Evolutionary conservation across 2,113 vertebrate species (phyloP).

Genomic region (Lampris megalopsis): DNA sequence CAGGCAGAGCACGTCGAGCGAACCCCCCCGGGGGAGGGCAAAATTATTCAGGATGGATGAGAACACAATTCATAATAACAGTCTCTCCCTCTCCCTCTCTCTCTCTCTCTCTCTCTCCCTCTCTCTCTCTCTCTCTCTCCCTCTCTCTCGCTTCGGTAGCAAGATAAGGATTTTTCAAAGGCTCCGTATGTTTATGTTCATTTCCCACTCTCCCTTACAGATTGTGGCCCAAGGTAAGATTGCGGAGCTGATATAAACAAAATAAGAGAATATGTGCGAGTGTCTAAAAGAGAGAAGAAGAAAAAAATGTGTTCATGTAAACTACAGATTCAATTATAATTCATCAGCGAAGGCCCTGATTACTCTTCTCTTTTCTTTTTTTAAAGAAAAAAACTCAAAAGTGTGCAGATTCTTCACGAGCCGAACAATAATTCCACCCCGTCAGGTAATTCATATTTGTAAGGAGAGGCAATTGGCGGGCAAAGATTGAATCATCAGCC

Average conservation of each 20-base stretch:
- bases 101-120: too few relatives aligned
- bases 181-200: conserved; percentile 19
- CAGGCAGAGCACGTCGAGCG: conserved; percentile 65
- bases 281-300: too few relatives aligned
- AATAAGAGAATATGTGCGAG: conserved; percentile 31
- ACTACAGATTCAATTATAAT: background rate
- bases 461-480: conserved; percentile 65
- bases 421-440: conserved; percentile 69
- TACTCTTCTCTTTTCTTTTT: too few relatives aligned
- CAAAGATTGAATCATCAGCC: conserved; percentile 79
- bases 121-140: too few relatives aligned
- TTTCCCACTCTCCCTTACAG: conserved; percentile 30
- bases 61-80: conserved; percentile 69
- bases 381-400: conserved; percentile 17
- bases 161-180: conserved; percentile 53
- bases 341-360: conserved; percentile 28
- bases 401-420: conserved; percentile 31
- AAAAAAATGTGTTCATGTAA: conserved; percentile 17
- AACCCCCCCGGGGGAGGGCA: conserved; percentile 59
- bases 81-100: conserved; percentile 27
- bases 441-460: conserved; percentile 70
- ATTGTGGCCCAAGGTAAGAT: conserved; percentile 32
- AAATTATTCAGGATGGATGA: conserved; percentile 70
- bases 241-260: conserved; percentile 23
- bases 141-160: conserved; percentile 34